phyloP scores from a whole-genome alignment of 2,113 vertebrate genomes.

The Cacatua alba region DNA sequence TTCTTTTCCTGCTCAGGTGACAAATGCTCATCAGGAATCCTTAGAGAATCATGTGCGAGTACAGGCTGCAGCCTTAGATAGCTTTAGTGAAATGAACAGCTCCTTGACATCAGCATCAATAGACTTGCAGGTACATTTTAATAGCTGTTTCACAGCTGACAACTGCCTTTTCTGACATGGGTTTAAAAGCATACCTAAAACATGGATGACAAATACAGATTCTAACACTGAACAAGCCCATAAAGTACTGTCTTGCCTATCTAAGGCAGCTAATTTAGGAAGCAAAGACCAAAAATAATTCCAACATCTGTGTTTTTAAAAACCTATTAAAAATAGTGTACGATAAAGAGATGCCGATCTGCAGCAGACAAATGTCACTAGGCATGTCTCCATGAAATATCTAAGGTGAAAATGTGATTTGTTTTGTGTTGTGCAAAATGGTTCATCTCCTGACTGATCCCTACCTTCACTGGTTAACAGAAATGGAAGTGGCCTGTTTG shows the following conservation, averaged over 20 bases:
- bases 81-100: constrained; percentile 89
- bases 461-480: not conserved
- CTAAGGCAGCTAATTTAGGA: not conserved
- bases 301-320: not conserved
- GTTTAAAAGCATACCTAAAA: constrained; percentile 8
- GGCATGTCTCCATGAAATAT: not conserved
- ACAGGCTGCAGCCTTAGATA: constrained; percentile 89
- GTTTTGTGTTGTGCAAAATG: not conserved
- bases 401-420: not conserved
- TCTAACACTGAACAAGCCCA: not conserved
- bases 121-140: constrained; percentile 84
- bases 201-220: not conserved
- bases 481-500: not conserved
- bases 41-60: constrained; percentile 87
- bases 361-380: not conserved
- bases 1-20: constrained; percentile 72
- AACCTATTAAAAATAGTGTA: not conserved
- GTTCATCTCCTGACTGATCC: not conserved
- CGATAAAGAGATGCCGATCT: not conserved
- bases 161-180: not conserved
- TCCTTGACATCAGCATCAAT: constrained; percentile 88
- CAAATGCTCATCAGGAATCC: constrained; percentile 82
- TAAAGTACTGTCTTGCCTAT: not conserved
- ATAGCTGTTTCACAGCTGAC: constrained; percentile 18
- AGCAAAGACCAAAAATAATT: not conserved